Evolutionary conservation across 2,888 invertebrate species (phyloP).

Genomic region (Drosophila pseudotalamancana): DNA sequence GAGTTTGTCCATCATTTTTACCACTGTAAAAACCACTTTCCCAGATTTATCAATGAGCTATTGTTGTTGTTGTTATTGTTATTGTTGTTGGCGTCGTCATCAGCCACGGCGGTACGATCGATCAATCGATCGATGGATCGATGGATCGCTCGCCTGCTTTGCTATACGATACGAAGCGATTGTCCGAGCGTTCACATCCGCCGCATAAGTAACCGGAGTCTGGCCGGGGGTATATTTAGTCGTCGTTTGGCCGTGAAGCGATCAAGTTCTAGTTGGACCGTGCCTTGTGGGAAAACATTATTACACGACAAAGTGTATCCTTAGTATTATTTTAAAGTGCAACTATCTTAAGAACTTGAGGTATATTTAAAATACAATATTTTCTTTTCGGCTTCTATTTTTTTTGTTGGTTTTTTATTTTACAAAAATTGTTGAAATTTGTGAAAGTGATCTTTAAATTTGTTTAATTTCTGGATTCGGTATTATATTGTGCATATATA

Average conservation of each 20-base stretch:
- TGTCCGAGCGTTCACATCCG: conserved; percentile 10
- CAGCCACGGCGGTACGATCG: conserved; percentile 10
- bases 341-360: not conserved
- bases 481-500: no score
- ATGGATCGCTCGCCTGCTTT: conserved; percentile 19
- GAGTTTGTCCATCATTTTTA: no score
- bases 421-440: not conserved
- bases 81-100: conserved; percentile 20
- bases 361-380: not conserved
- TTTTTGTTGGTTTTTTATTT: not conserved
- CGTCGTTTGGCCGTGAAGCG: conserved; percentile 53
- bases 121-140: conserved; percentile 25
- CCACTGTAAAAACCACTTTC: not conserved
- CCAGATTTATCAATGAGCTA: not conserved
- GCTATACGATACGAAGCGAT: not conserved
- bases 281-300: not conserved
- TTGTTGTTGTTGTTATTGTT: not conserved
- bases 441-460: not conserved
- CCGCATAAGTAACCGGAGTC: conserved; percentile 68
- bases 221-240: conserved; percentile 65
- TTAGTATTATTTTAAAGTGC: not conserved
- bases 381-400: not conserved
- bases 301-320: not conserved
- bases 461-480: no score
- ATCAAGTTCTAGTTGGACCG: conserved; percentile 31